Evolutionary conservation across 2,113 vertebrate species (phyloP).

Genomic region (Hemiprocne comata): DNA sequence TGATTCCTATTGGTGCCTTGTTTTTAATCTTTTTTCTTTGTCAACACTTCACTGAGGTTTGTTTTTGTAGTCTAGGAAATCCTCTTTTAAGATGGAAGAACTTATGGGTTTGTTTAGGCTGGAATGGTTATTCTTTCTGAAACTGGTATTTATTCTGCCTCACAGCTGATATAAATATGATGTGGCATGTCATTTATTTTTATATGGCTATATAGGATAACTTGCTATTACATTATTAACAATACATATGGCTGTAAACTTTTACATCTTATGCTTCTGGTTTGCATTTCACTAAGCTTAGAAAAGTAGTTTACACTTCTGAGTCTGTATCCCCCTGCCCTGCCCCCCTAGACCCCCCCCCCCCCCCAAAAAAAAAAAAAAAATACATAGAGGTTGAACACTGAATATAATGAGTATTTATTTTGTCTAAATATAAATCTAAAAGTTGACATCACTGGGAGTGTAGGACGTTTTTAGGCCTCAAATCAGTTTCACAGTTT

Average conservation of each 20-base stretch:
- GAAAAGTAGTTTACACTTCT: background rate
- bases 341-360: too few relatives aligned
- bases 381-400: background rate
- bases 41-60: background rate
- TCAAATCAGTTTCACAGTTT: background rate
- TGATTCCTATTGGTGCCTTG: fast-evolving
- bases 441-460: background rate
- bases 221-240: background rate
- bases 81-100: background rate
- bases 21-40: background rate
- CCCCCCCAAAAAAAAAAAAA: too few relatives aligned
- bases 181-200: background rate
- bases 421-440: background rate
- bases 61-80: background rate
- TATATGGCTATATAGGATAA: background rate
- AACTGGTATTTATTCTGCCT: background rate
- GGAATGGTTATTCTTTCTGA: background rate
- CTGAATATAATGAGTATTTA: background rate
- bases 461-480: fast-evolving
- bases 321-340: background rate
- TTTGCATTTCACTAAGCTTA: background rate
- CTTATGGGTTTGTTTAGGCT: background rate
- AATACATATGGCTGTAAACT: background rate
- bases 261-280: background rate
- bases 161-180: background rate